Conservation (phyloP, 2,113 vertebrate species). For the Lampris incognitus region DNA sequence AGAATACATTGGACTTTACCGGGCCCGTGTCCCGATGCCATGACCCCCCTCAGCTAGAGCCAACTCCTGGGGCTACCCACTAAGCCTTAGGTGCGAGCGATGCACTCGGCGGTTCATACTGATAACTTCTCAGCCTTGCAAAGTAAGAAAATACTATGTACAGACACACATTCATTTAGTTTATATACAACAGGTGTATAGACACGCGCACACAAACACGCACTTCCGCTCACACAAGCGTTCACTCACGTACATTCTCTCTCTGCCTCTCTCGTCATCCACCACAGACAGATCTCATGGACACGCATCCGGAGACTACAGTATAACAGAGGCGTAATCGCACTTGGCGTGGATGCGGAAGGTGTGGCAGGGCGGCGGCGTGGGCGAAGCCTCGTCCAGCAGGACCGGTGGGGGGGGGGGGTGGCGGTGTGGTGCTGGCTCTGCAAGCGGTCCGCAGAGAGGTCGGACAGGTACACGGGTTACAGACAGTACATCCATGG, state of each 20-base stretch:
- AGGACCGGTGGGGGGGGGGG: conserved; percentile 14
- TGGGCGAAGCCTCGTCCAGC: conserved; percentile 11
- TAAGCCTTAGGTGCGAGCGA: conserved; percentile 15
- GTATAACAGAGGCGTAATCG: conserved; percentile 29
- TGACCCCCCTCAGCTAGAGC: not conserved
- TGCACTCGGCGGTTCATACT: conserved; percentile 17
- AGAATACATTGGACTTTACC: too few relatives aligned
- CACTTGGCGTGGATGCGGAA: conserved; percentile 43
- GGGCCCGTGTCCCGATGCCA: not conserved
- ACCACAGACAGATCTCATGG: not conserved
- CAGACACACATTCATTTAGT: conserved; percentile 37
- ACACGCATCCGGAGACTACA: conserved; percentile 13
- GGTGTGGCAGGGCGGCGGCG: conserved; percentile 22
- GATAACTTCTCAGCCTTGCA: conserved; percentile 23
- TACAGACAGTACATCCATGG: conserved; percentile 71
- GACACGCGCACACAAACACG: conserved; percentile 27
- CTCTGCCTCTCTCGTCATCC: not conserved
- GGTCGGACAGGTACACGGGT: conserved; percentile 47
- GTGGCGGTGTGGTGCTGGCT: conserved; percentile 78
- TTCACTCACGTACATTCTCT: not conserved
- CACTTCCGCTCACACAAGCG: not conserved
- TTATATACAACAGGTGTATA: conserved; percentile 28
- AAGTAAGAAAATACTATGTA: conserved; percentile 44
- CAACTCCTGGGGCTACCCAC: conserved; percentile 25
- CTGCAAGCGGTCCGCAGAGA: conserved; percentile 75